Conservation (phyloP, 2,888 invertebrate genomes). For the Phasia obesa region DNA sequence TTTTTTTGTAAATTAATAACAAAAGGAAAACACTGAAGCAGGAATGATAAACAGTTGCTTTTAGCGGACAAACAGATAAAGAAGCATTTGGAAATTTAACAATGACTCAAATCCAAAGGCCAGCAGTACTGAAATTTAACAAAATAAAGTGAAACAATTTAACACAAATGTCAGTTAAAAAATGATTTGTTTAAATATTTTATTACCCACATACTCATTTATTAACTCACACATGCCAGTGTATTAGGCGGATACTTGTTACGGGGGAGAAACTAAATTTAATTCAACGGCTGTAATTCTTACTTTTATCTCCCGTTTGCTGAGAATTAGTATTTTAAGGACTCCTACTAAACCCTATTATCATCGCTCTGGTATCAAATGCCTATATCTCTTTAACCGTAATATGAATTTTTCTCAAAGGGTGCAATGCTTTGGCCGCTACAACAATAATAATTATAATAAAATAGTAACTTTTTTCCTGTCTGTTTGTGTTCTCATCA, state of each 20-base stretch:
- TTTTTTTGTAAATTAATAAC: conserved; percentile 36
- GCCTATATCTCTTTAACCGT: no score
- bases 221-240: neutral
- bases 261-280: neutral
- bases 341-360: no score
- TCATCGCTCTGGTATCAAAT: no score
- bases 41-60: conserved; percentile 30
- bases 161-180: conserved; percentile 59
- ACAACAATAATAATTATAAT: no score
- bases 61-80: conserved; percentile 2
- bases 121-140: neutral
- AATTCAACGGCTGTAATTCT: no score
- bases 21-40: conserved; percentile 32
- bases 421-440: no score
- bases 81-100: conserved; percentile 17
- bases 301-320: no score
- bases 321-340: no score
- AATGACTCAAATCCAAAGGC: conserved; percentile 58
- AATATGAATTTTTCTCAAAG: no score
- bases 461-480: no score
- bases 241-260: neutral
- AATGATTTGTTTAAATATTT: conserved; percentile 61
- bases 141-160: conserved; percentile 45
- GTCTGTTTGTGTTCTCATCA: no score
- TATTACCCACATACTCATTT: conserved; percentile 31